These are phyloP conservation scores for Aspidoscelis tigris DNA, from an alignment of 2,113 vertebrate genomes.

Conservation along the genomic window DNA sequence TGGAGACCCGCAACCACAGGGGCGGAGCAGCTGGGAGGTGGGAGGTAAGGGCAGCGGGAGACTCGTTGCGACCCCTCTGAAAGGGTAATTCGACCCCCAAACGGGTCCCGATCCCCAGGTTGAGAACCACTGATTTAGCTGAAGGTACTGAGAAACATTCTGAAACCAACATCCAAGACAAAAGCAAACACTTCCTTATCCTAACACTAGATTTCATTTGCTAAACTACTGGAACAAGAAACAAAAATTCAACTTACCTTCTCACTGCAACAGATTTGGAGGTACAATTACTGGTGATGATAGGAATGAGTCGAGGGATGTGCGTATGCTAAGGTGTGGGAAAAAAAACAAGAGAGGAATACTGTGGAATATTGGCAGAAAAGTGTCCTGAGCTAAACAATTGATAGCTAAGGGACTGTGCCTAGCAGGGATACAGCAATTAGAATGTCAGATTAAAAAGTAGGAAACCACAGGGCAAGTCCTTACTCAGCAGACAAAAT, in stretches of 20 bases:
- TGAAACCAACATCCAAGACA: background rate
- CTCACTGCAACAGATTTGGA: constrained; percentile 97
- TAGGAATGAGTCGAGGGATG: constrained; percentile 95
- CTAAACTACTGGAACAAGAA: background rate
- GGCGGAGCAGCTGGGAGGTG: too few species aligned
- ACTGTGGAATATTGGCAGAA: constrained; percentile 5
- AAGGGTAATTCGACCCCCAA: too few species aligned
- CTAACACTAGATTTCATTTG: background rate
- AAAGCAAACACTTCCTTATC: background rate
- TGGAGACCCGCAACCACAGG: too few species aligned
- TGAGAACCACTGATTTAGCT: background rate
- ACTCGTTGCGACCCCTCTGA: too few species aligned
- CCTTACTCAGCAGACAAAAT: background rate
- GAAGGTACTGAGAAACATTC: background rate
- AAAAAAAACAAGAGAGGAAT: constrained; percentile 28
- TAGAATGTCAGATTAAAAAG: background rate
- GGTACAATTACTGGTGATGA: constrained; percentile 98
- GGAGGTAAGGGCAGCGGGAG: too few species aligned
- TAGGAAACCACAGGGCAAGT: background rate
- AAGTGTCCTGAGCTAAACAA: background rate
- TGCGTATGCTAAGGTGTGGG: constrained; percentile 87
- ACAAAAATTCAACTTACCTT: constrained; percentile 79
- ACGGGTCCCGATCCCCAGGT: too few species aligned
- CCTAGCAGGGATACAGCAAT: background rate
- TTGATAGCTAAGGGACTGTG: background rate